phyloP scores from a whole-genome alignment of 2,888 invertebrate species.

The Drosophila eohydei region DNA sequence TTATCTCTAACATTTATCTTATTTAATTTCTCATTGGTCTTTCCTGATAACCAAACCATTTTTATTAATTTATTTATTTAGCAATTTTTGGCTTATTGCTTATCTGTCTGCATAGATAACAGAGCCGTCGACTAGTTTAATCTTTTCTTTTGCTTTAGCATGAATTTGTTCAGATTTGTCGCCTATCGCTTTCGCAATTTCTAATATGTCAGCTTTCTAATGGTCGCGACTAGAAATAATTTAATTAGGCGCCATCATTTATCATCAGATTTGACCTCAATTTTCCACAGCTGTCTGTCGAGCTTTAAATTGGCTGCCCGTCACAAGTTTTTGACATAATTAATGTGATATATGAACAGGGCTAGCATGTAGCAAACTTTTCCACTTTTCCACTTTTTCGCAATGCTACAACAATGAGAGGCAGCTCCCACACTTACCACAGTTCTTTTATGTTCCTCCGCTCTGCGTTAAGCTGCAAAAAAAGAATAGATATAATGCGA shows the following conservation, averaged over 20 bases:
- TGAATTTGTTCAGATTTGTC: neutral
- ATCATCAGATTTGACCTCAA: constrained; percentile 38
- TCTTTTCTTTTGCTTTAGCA: neutral
- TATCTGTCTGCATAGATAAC: constrained; percentile 1
- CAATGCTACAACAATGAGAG: constrained; percentile 15
- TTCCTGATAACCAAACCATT: neutral
- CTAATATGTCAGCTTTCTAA: constrained; percentile 20
- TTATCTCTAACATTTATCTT: neutral
- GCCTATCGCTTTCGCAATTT: constrained; percentile 1
- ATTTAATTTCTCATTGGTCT: neutral
- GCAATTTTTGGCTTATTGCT: neutral
- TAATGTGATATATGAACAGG: constrained; percentile 36
- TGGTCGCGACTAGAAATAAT: constrained; percentile 6
- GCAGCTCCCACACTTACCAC: constrained; percentile 48
- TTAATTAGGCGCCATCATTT: constrained; percentile 42
- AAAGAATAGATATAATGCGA: neutral
- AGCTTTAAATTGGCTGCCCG: constrained; percentile 32
- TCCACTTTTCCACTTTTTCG: constrained; percentile 9
- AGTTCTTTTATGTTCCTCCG: constrained; percentile 36
- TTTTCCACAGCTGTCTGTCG: constrained; percentile 7
- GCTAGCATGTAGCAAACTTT: constrained; percentile 2
- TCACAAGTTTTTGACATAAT: constrained; percentile 36
- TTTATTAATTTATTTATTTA: neutral
- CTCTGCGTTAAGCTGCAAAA: constrained; percentile 34
- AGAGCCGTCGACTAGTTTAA: neutral